Evolutionary conservation across 1,140 invertebrate genomes (phyloP).

Genomic region (Ditylenchus dipsaci): DNA sequence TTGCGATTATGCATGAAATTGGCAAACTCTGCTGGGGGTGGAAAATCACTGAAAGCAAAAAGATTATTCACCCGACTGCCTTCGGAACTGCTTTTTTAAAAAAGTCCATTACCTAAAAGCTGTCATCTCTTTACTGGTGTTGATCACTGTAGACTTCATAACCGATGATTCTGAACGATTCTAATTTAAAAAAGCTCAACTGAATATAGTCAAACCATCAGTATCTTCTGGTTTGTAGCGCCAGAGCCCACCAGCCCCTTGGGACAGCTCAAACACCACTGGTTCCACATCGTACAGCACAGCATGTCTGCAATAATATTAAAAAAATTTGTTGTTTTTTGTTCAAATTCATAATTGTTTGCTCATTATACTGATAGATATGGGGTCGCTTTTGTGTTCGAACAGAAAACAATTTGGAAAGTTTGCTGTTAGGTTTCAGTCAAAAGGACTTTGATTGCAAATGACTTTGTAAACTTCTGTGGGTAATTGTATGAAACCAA

Average conservation of each 20-base stretch:
- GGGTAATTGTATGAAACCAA: no score
- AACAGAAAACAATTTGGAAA: no score
- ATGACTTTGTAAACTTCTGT: no score
- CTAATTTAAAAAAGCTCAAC: background rate
- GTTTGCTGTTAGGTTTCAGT: no score
- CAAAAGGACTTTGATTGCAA: no score
- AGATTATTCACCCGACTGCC: background rate
- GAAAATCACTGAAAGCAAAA: slow-evolving; percentile 58
- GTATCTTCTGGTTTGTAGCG: slow-evolving; percentile 44
- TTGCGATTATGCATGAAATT: slow-evolving; percentile 60
- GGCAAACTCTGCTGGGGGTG: slow-evolving; percentile 58
- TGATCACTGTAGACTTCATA: slow-evolving; percentile 61
- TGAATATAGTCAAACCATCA: slow-evolving; percentile 4
- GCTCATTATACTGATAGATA: no score
- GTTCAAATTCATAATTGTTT: no score
- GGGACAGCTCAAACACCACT: slow-evolving; percentile 59
- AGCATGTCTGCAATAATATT: slow-evolving; percentile 38
- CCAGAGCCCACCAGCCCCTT: slow-evolving; percentile 59
- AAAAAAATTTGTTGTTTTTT: no score
- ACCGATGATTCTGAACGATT: slow-evolving; percentile 56
- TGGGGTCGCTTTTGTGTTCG: no score
- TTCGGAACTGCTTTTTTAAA: background rate
- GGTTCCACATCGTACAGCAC: slow-evolving; percentile 40
- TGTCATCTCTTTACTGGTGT: slow-evolving; percentile 57
- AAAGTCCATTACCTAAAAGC: slow-evolving; percentile 38